Conservation (phyloP, 2,888 invertebrate species). For the Baronia brevicornis region DNA sequence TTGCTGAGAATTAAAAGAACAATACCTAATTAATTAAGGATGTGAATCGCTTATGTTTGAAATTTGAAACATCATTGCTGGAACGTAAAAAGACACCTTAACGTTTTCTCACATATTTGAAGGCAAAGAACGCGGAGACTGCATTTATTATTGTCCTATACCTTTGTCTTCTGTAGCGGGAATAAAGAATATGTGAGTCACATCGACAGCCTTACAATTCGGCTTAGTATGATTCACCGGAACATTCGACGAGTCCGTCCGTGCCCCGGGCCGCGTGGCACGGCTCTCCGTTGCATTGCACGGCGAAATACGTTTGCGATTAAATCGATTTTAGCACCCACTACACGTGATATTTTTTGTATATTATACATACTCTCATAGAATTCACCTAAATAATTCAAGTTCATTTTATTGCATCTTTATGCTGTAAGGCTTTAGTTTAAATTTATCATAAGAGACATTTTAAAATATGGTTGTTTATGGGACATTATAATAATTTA, state of each 20-base stretch:
- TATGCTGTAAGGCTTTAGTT: too few species aligned
- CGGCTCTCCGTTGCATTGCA: conserved; percentile 45
- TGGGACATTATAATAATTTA: too few species aligned
- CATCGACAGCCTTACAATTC: conserved; percentile 23
- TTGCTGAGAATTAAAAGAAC: too few species aligned
- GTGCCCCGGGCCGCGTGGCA: conserved; percentile 51
- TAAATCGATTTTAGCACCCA: conserved; percentile 25
- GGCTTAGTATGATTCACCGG: conserved; percentile 37
- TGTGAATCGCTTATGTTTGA: too few species aligned
- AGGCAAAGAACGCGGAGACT: background rate
- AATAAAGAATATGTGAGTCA: conserved; percentile 23
- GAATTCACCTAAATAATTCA: too few species aligned
- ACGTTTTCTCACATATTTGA: background rate
- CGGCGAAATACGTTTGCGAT: conserved; percentile 30
- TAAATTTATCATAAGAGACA: too few species aligned
- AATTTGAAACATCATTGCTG: too few species aligned
- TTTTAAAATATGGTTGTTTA: too few species aligned
- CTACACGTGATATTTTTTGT: conserved; percentile 13
- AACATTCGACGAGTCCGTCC: conserved; percentile 23
- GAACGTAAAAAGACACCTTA: too few species aligned
- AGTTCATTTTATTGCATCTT: too few species aligned
- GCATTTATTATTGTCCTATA: conserved; percentile 10
- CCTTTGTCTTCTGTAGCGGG: conserved; percentile 5
- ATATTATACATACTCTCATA: too few species aligned
- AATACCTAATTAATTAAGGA: too few species aligned